Conservation (phyloP, 2,888 invertebrate species). For the Sminthurides aquaticus region DNA sequence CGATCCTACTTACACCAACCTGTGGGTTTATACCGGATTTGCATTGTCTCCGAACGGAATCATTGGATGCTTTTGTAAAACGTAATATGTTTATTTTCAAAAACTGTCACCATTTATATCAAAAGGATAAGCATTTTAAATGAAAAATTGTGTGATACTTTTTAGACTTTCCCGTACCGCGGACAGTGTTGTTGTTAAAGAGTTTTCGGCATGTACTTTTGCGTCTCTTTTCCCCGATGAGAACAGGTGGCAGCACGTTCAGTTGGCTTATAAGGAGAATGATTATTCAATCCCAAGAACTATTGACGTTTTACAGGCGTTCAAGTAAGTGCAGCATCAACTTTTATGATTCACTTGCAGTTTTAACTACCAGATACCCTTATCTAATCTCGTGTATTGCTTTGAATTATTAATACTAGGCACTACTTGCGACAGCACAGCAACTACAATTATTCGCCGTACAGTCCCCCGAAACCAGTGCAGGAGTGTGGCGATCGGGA, state of each 20-base stretch:
- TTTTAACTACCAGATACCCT: no score
- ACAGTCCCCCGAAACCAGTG: neutral
- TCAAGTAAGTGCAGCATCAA: slow-evolving; percentile 10
- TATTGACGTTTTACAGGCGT: slow-evolving; percentile 16
- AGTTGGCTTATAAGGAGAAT: slow-evolving; percentile 6
- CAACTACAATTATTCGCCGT: slow-evolving; percentile 4
- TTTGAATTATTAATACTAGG: no score
- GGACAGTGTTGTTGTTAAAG: slow-evolving; percentile 15
- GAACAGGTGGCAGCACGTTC: slow-evolving; percentile 14
- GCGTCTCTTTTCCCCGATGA: slow-evolving; percentile 13
- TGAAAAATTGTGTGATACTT: neutral
- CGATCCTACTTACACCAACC: slow-evolving; percentile 7
- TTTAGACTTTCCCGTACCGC: slow-evolving; percentile 8
- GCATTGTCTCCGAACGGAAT: slow-evolving; percentile 19
- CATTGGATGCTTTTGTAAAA: slow-evolving; percentile 15
- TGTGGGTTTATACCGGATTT: slow-evolving; percentile 17
- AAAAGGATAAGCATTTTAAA: neutral
- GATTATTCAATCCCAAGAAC: slow-evolving; percentile 13
- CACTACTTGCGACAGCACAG: slow-evolving; percentile 1
- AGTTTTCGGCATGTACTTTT: slow-evolving; percentile 14
- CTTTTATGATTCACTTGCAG: neutral
- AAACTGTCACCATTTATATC: no score
- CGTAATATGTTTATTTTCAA: no score
- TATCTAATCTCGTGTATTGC: no score
- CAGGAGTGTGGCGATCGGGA: neutral